Evolutionary conservation across 1,140 invertebrate species (phyloP).

Genomic region (Anadara kagoshimensis): DNA sequence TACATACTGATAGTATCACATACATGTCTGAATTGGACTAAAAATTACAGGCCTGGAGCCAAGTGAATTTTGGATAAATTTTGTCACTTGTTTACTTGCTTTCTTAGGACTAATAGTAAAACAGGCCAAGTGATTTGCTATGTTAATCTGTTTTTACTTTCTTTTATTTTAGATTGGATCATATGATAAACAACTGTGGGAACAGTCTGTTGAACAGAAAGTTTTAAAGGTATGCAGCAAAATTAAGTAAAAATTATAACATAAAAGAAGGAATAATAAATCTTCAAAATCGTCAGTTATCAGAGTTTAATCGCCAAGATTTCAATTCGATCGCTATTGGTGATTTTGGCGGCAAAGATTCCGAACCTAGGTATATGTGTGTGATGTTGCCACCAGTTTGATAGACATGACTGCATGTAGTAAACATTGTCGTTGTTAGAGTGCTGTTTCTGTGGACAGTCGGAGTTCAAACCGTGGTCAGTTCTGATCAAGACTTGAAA

Average conservation of each 20-base stretch:
- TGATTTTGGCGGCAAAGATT: too few relatives aligned
- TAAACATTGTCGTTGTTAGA: too few relatives aligned
- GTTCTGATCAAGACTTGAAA: too few relatives aligned
- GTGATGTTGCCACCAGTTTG: too few relatives aligned
- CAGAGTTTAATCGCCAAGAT: too few relatives aligned
- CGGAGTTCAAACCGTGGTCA: too few relatives aligned
- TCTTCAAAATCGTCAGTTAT: neutral
- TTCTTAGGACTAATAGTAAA: neutral
- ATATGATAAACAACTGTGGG: constrained; percentile 97
- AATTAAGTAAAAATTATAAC: too few relatives aligned
- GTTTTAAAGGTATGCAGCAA: constrained; percentile 82
- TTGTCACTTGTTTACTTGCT: neutral
- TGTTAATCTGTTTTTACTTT: neutral
- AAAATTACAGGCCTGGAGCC: neutral
- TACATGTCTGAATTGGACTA: neutral
- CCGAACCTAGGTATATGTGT: too few relatives aligned
- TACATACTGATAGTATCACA: neutral
- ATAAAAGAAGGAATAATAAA: too few relatives aligned
- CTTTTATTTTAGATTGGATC: constrained; percentile 85
- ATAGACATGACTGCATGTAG: too few relatives aligned
- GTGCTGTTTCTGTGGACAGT: too few relatives aligned
- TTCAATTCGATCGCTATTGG: too few relatives aligned
- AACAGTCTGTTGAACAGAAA: constrained; percentile 92
- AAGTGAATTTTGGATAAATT: neutral
- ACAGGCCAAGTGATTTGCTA: neutral